These are phyloP conservation scores for Phyllostomus discolor DNA, from an alignment of 2,113 vertebrate genomes.

Conservation along the genomic window DNA sequence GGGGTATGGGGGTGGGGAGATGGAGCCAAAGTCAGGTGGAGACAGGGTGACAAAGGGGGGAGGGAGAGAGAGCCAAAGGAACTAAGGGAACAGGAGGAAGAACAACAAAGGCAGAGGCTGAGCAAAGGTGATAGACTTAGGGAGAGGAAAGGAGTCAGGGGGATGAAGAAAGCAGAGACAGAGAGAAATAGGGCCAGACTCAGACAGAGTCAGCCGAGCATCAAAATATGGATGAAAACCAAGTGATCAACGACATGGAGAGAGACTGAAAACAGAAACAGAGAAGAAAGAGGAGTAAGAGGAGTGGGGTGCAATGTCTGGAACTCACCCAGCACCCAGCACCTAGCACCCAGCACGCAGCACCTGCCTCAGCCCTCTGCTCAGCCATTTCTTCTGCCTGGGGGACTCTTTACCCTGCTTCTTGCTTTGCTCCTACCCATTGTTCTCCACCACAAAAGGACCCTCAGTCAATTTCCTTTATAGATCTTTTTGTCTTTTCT, in stretches of 20 bases:
- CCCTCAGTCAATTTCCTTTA: neutral
- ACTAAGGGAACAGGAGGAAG: neutral
- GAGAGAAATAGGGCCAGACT: neutral
- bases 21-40: too few species aligned
- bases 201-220: neutral
- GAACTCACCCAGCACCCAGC: neutral
- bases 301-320: too few species aligned
- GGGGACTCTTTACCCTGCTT: neutral
- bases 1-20: too few species aligned
- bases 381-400: neutral
- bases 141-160: neutral
- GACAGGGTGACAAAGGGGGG: neutral
- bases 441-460: neutral
- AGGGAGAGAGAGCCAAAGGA: neutral
- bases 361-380: neutral
- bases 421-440: neutral
- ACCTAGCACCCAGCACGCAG: neutral
- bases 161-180: neutral
- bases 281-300: constrained; percentile 11
- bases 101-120: neutral
- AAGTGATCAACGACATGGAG: neutral
- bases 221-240: neutral
- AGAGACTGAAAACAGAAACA: neutral
- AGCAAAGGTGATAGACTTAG: neutral
- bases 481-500: neutral